Evolutionary conservation across 1,140 invertebrate genomes (phyloP).

Genomic region (Brachionus paranguensis): DNA sequence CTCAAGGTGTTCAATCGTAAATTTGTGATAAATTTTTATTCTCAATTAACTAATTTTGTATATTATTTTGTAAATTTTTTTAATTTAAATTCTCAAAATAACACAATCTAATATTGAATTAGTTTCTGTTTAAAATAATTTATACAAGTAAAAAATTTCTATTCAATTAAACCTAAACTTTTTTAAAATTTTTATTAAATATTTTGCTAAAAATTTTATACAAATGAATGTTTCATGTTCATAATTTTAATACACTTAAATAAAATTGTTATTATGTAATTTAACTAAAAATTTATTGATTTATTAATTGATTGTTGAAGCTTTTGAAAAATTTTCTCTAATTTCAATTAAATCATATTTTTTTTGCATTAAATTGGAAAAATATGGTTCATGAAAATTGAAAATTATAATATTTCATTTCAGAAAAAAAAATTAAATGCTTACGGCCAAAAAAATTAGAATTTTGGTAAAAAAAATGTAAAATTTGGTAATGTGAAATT

Average conservation of each 20-base stretch:
- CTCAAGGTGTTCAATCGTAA: not conserved
- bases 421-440: too few species aligned
- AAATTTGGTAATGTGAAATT: too few species aligned
- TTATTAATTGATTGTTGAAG: too few species aligned
- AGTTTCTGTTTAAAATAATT: not conserved
- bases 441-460: too few species aligned
- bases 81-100: not conserved
- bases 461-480: too few species aligned
- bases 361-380: too few species aligned
- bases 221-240: not conserved
- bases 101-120: not conserved
- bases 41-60: not conserved
- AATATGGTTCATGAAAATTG: too few species aligned
- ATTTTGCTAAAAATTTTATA: not conserved
- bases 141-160: not conserved
- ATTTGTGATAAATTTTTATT: not conserved
- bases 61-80: not conserved
- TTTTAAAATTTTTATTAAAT: not conserved
- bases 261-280: not conserved
- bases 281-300: too few species aligned
- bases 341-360: too few species aligned
- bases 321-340: too few species aligned
- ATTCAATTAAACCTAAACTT: not conserved
- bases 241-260: not conserved
- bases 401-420: too few species aligned